Base-by-base conservation (phyloP, 2,113 vertebrate species). In the Centrocercus urophasianus region DNA sequence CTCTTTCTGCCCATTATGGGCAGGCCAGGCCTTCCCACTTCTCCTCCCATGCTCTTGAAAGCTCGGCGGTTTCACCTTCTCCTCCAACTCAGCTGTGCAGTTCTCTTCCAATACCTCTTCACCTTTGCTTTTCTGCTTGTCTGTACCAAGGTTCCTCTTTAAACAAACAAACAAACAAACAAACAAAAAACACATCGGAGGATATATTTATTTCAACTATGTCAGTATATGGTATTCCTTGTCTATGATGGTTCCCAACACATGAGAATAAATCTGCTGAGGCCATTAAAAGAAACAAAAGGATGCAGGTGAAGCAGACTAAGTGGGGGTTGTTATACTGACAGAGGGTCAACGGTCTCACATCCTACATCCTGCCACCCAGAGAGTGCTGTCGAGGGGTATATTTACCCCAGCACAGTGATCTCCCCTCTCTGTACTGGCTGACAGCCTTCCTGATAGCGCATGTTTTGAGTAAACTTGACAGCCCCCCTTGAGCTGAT, bases 61-160 rank as follows among this genome's bases (percentile, higher is more conserved):
- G 57, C 13, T 76, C 76, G 79, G 54, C 32, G 89, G 95, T 43
- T 95, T 93, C 74, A 65, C 70, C 65, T 92, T 93, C 72, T 96
- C 95, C 71, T 95, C 97, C 81, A 72, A 56, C 52, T 80, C 88
- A 56, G 73, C 43, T 13, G 70, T 63, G 82, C 86, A 93, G 42
- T 89, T 92, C 52, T 92, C 93, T 79, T 97, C 93, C 52, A 74
- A 24, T 10, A 38, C 60, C 43, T 89, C 89, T 1, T 96, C 96
- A 34, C 70, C 65, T 91, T 67, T 93, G 70, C 83, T 89, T 64
- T 95, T 97, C 69, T 3, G 28, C 78, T 81, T 93, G 43, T 97
- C 96, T 14, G 1, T 34, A 20, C 20, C 89, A 59, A 78, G 45
- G 64, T 36, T 80, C 36, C 30, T 93, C 97, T 97, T n/a, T 20